phyloP scores from a whole-genome alignment of 2,113 vertebrate genomes.

The Puntigrus tetrazona region DNA sequence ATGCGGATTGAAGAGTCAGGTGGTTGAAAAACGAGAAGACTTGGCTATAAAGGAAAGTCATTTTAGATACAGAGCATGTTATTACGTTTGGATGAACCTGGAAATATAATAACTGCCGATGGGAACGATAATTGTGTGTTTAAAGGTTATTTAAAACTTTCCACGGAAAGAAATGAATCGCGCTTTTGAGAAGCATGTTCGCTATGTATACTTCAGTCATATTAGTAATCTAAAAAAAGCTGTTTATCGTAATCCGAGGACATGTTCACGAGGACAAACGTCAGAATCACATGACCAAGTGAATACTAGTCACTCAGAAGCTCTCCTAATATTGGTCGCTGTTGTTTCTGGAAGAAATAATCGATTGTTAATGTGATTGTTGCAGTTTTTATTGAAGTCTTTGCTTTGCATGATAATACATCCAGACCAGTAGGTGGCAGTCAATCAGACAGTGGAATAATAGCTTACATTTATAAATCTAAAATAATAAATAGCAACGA shows the following conservation, averaged over 20 bases:
- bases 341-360: not conserved
- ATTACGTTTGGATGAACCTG: not conserved
- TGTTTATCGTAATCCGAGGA: not conserved
- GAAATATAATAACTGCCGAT: conserved; percentile 1
- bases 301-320: not conserved
- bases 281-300: not conserved
- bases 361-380: not conserved
- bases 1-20: not conserved
- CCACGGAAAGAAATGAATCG: not conserved
- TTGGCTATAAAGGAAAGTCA: not conserved
- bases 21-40: not conserved
- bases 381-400: not conserved
- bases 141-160: conserved; percentile 11
- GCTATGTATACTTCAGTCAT: not conserved
- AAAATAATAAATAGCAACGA: not conserved
- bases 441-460: not conserved
- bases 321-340: not conserved
- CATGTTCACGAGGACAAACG: not conserved
- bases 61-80: not conserved
- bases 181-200: not conserved
- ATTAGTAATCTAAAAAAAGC: not conserved
- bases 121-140: not conserved
- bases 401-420: not conserved
- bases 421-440: not conserved
- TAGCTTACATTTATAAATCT: not conserved